Conservation (phyloP, 30 jellyfish, hydroid and myxozoan species). For the Turritopsis rubra region DNA sequence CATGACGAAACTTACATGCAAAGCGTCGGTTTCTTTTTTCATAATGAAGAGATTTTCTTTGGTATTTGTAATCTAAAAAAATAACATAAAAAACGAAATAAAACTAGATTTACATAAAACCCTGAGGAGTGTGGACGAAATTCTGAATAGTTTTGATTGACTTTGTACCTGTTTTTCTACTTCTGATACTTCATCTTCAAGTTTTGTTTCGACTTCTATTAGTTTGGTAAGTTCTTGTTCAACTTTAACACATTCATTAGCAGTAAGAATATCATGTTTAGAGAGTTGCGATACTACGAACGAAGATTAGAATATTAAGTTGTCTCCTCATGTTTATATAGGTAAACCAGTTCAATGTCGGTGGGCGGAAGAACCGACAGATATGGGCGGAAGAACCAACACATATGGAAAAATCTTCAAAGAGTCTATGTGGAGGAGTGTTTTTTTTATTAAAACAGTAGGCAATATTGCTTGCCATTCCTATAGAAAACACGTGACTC, state of each 20-base stretch:
- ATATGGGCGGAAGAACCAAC: not conserved
- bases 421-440: too few relatives aligned
- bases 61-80: slow-evolving; percentile 5
- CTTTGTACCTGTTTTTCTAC: not conserved
- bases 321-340: too few relatives aligned
- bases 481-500: too few relatives aligned
- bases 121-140: too few relatives aligned
- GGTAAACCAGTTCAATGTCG: not conserved
- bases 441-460: too few relatives aligned
- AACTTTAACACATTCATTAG: not conserved
- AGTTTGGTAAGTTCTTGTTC: not conserved
- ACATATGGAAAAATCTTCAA: too few relatives aligned
- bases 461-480: too few relatives aligned
- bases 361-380: too few relatives aligned
- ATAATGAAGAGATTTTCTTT: slow-evolving; percentile 7
- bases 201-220: not conserved
- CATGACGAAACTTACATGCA: slow-evolving; percentile 13
- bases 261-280: not conserved
- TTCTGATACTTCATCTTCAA: not conserved
- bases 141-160: too few relatives aligned
- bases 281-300: not conserved
- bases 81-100: too few relatives aligned
- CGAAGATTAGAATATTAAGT: too few relatives aligned
- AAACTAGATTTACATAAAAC: too few relatives aligned
- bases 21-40: slow-evolving; percentile 28